A percentile compares a stretch with the other conserved stretches of the same genome.
These are phyloP conservation scores for Phragmatobia fuliginosa DNA, from an alignment of 2,888 invertebrate genomes.

Conservation along the genomic window DNA sequence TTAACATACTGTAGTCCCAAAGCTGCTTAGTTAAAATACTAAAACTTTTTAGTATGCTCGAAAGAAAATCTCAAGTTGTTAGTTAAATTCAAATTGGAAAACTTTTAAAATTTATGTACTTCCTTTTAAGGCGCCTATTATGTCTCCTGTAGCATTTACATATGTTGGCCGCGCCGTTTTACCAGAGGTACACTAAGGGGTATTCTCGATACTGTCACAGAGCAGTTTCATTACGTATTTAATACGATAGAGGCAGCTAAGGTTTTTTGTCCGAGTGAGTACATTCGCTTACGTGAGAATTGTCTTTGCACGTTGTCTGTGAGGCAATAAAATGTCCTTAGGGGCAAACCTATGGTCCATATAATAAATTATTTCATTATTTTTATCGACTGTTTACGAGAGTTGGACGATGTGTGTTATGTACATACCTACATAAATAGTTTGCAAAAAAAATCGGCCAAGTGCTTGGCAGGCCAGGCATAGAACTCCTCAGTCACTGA, in stretches of 20 bases:
- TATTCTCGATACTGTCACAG: slow-evolving; percentile 29
- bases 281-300: slow-evolving; percentile 45
- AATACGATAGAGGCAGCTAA: slow-evolving; percentile 41
- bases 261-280: slow-evolving; percentile 34
- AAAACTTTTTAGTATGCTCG: slow-evolving; percentile 73
- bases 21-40: slow-evolving; percentile 74
- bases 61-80: slow-evolving; percentile 79
- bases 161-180: slow-evolving; percentile 46
- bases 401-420: slow-evolving; percentile 13
- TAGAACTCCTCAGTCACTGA: too few species aligned
- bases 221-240: slow-evolving; percentile 52
- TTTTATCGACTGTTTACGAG: slow-evolving; percentile 51
- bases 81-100: slow-evolving; percentile 85
- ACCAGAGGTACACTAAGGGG: slow-evolving; percentile 13
- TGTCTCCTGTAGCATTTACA: slow-evolving; percentile 70
- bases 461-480: too few species aligned
- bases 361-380: slow-evolving; percentile 51
- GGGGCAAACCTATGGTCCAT: slow-evolving; percentile 38
- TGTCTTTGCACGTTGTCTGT: slow-evolving; percentile 38
- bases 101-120: slow-evolving; percentile 81
- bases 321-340: slow-evolving; percentile 46
- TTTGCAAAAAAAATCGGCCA: too few species aligned
- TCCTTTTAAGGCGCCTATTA: slow-evolving; percentile 79
- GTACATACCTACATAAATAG: slow-evolving; percentile 8
- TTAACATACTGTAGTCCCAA: slow-evolving; percentile 53